phyloP scores from a whole-genome alignment of 2,888 invertebrate genomes.

The Lapara coniferarum region DNA sequence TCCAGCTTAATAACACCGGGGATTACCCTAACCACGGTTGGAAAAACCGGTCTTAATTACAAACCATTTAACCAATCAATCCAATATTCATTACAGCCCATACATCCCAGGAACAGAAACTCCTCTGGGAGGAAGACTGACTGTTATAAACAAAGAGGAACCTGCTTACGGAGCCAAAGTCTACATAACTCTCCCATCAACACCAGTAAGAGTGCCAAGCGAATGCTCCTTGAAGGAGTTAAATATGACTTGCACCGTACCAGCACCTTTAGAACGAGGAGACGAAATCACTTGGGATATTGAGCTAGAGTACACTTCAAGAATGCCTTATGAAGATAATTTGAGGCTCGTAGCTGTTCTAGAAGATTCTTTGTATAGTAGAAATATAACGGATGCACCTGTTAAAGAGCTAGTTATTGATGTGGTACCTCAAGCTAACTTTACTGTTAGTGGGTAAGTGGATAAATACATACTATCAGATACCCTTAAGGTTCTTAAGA shows the following conservation, averaged over 20 bases:
- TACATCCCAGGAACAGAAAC: slow-evolving; percentile 64
- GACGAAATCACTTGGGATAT: slow-evolving; percentile 60
- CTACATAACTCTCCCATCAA: slow-evolving; percentile 56
- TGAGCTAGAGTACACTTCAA: slow-evolving; percentile 65
- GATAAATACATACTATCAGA: slow-evolving; percentile 7
- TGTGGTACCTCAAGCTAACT: slow-evolving; percentile 55
- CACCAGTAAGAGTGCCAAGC: slow-evolving; percentile 63
- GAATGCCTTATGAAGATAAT: slow-evolving; percentile 44
- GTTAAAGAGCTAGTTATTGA: slow-evolving; percentile 47
- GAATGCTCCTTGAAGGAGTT: slow-evolving; percentile 59
- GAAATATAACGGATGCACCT: slow-evolving; percentile 53
- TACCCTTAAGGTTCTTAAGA: neutral
- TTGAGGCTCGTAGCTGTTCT: slow-evolving; percentile 54
- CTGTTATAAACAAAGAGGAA: slow-evolving; percentile 63
- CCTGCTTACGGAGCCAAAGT: slow-evolving; percentile 72
- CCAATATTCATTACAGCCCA: slow-evolving; percentile 45
- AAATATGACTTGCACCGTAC: slow-evolving; percentile 61
- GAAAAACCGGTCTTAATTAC: too few species aligned
- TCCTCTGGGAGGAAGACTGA: slow-evolving; percentile 62
- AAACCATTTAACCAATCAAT: too few species aligned
- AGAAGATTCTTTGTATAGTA: slow-evolving; percentile 56
- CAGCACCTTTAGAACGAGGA: slow-evolving; percentile 60
- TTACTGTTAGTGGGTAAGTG: slow-evolving; percentile 64
- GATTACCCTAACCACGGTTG: too few species aligned
- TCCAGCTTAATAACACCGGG: too few species aligned